Evolutionary conservation across 2,888 invertebrate species (phyloP).

Genomic region (Belgica antarctica): DNA sequence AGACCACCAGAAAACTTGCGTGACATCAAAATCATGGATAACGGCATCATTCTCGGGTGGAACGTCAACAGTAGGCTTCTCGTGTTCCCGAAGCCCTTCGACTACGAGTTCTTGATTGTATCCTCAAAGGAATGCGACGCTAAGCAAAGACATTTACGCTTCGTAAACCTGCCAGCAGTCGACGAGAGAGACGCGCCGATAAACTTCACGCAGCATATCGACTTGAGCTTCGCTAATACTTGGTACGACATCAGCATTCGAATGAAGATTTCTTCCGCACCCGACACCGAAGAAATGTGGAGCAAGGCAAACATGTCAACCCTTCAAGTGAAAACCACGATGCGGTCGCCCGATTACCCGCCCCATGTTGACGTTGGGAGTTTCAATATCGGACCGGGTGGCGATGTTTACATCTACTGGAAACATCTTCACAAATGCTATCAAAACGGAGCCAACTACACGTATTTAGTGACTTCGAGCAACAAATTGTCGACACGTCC

Average conservation of each 20-base stretch:
- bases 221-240: slow-evolving; percentile 64
- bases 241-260: slow-evolving; percentile 72
- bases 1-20: slow-evolving; percentile 56
- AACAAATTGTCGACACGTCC: neutral
- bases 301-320: slow-evolving; percentile 63
- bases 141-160: neutral
- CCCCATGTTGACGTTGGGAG: slow-evolving; percentile 72
- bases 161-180: slow-evolving; percentile 53
- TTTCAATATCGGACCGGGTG: slow-evolving; percentile 64
- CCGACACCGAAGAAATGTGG: slow-evolving; percentile 64
- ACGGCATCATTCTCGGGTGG: slow-evolving; percentile 55
- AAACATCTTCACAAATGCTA: slow-evolving; percentile 66
- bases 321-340: slow-evolving; percentile 58
- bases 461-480: slow-evolving; percentile 61
- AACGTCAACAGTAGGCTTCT: slow-evolving; percentile 55
- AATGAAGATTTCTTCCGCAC: slow-evolving; percentile 60
- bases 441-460: slow-evolving; percentile 72
- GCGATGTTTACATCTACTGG: slow-evolving; percentile 75
- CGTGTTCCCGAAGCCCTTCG: slow-evolving; percentile 56
- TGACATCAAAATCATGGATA: slow-evolving; percentile 47
- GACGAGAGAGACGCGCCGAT: slow-evolving; percentile 56
- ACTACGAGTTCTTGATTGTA: slow-evolving; percentile 1
- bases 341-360: slow-evolving; percentile 60
- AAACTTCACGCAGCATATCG: slow-evolving; percentile 56
- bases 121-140: neutral